Evolutionary conservation across 1,140 invertebrate species (phyloP).

Genomic region (Sitobion miscanthi): DNA sequence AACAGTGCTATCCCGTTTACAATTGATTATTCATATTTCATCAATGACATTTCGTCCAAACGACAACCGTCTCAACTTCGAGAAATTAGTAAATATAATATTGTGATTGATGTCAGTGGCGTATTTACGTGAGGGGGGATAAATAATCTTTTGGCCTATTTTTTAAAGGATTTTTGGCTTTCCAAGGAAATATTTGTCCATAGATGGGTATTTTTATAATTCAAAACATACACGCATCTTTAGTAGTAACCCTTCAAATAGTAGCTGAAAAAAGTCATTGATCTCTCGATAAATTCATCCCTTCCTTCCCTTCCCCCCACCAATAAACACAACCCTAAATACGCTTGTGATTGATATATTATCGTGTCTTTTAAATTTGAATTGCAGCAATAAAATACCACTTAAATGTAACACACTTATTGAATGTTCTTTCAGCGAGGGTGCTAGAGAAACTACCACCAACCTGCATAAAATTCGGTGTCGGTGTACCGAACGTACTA

Average conservation of each 20-base stretch:
- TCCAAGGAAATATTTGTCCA: background rate
- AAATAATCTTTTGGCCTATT: background rate
- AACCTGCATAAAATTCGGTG: constrained; percentile 74
- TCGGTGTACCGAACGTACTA: constrained; percentile 78
- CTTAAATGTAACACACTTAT: background rate
- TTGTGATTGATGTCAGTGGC: background rate
- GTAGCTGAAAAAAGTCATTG: background rate
- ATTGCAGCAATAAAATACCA: background rate
- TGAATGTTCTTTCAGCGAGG: constrained; percentile 66
- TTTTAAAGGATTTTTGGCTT: background rate
- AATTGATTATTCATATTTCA: constrained; percentile 63
- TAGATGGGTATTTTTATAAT: background rate
- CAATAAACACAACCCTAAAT: background rate
- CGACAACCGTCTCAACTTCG: constrained; percentile 62
- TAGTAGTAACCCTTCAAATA: background rate
- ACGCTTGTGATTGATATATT: background rate
- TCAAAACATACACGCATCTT: background rate
- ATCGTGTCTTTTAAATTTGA: background rate
- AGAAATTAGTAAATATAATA: constrained; percentile 63
- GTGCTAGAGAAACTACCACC: constrained; percentile 71
- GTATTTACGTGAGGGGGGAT: background rate
- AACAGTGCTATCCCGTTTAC: constrained; percentile 29
- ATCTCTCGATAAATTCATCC: too few relatives aligned
- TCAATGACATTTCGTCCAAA: constrained; percentile 62
- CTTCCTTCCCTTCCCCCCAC: too few relatives aligned